Conservation (phyloP, 2,888 invertebrate genomes). For the Drosophila tanythrix region DNA sequence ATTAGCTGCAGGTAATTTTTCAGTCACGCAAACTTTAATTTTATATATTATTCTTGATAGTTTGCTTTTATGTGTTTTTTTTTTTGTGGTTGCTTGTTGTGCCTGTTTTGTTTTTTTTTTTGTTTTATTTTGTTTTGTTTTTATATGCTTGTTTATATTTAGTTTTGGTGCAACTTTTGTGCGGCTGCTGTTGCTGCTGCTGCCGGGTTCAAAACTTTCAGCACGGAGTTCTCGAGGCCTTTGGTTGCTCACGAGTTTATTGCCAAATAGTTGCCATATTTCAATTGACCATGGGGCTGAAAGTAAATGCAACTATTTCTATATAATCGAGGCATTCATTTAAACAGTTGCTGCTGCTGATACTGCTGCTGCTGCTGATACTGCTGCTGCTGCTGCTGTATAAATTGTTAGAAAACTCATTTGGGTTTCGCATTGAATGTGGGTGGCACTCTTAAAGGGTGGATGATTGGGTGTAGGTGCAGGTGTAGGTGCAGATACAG, state of each 20-base stretch:
- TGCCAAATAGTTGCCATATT: slow-evolving; percentile 56
- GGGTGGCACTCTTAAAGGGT: background rate
- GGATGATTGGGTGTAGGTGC: slow-evolving; percentile 5
- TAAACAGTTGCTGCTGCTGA: slow-evolving; percentile 47
- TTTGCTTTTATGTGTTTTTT: slow-evolving; percentile 18
- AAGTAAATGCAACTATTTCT: slow-evolving; percentile 65
- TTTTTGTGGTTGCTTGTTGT: slow-evolving; percentile 28
- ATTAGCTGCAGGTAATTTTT: slow-evolving; percentile 20
- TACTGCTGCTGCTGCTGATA: background rate
- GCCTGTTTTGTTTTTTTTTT: background rate
- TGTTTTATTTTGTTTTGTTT: slow-evolving; percentile 1
- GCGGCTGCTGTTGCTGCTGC: slow-evolving; percentile 40
- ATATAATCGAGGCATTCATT: slow-evolving; percentile 48
- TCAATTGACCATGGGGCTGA: slow-evolving; percentile 31
- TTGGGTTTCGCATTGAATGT: slow-evolving; percentile 20
- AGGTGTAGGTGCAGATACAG: slow-evolving; percentile 41
- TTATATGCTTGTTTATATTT: slow-evolving; percentile 33
- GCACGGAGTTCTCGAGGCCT: slow-evolving; percentile 17
- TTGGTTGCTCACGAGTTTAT: slow-evolving; percentile 36
- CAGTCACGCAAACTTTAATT: slow-evolving; percentile 29
- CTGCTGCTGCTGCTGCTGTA: background rate
- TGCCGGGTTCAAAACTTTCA: slow-evolving; percentile 33
- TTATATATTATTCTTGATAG: slow-evolving; percentile 7
- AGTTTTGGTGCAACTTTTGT: slow-evolving; percentile 61
- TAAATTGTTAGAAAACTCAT: slow-evolving; percentile 21